phyloP scores from a whole-genome alignment of 2,888 invertebrate species.

The Cosmorhoe ocellata region DNA sequence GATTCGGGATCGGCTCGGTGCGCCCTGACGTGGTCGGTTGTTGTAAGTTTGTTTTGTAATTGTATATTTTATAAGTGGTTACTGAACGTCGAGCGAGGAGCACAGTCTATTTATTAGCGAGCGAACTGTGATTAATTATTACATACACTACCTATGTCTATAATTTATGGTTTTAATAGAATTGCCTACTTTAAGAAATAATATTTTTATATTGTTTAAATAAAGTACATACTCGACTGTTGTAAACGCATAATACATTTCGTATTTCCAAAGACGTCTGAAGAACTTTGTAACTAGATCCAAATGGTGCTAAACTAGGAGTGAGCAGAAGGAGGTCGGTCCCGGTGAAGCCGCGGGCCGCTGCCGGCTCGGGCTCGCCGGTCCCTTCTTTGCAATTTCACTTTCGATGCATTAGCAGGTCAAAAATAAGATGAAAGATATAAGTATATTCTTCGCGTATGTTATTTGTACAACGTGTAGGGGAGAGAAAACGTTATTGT shows the following conservation, averaged over 20 bases:
- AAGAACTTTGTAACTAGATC: slow-evolving; percentile 56
- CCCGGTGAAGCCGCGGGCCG: not conserved
- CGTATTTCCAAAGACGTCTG: slow-evolving; percentile 64
- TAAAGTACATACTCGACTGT: slow-evolving; percentile 73
- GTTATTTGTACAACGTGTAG: slow-evolving; percentile 20
- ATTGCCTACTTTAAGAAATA: slow-evolving; percentile 68
- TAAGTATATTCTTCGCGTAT: slow-evolving; percentile 17
- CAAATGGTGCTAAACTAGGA: slow-evolving; percentile 73
- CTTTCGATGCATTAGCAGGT: slow-evolving; percentile 16
- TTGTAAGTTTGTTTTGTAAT: slow-evolving; percentile 67
- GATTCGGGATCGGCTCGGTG: slow-evolving; percentile 56
- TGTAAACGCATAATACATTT: slow-evolving; percentile 62
- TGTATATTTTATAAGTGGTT: slow-evolving; percentile 75
- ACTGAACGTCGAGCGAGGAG: slow-evolving; percentile 61
- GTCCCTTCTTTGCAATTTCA: slow-evolving; percentile 14
- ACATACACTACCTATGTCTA: slow-evolving; percentile 12
- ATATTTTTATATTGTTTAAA: slow-evolving; percentile 80
- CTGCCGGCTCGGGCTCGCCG: not conserved
- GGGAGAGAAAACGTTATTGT: slow-evolving; percentile 19
- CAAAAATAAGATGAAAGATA: no score
- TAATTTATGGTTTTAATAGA: slow-evolving; percentile 54
- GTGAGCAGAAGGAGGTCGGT: slow-evolving; percentile 32
- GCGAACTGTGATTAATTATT: slow-evolving; percentile 68
- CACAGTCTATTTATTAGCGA: slow-evolving; percentile 71
- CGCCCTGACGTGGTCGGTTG: slow-evolving; percentile 54